Percentiles rank a stretch among this genome's conserved stretches.
These are phyloP conservation scores for Oreochromis spilurus DNA, from an alignment of 2,113 vertebrate species.

Conservation along the genomic window DNA sequence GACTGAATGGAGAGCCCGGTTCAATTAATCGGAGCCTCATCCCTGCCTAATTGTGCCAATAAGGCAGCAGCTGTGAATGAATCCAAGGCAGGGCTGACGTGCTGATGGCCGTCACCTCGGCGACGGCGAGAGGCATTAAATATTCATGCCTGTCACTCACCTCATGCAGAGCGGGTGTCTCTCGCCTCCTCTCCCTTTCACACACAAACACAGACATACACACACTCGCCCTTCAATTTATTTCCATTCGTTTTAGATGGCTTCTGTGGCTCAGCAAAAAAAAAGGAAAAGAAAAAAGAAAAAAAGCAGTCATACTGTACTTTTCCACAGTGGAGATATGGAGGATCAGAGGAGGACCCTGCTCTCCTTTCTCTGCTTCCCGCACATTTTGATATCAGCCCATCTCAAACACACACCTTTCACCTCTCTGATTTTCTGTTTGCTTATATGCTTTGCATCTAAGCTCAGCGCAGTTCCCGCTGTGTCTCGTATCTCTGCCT, in stretches of 20 bases:
- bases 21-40: conserved; percentile 48
- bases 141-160: conserved; percentile 72
- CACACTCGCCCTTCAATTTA: not conserved
- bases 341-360: not conserved
- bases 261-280: conserved; percentile 1
- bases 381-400: not conserved
- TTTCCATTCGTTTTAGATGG: conserved; percentile 23
- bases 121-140: conserved; percentile 58
- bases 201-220: not conserved
- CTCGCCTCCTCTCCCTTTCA: not conserved
- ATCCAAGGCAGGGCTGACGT: conserved; percentile 40
- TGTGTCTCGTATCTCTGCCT: not conserved
- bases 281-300: not conserved
- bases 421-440: not conserved
- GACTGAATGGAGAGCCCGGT: conserved; percentile 32
- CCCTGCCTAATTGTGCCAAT: conserved; percentile 65
- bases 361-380: not conserved
- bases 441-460: not conserved
- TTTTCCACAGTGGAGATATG: not conserved
- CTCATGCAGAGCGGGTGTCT: conserved; percentile 16
- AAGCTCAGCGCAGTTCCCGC: not conserved
- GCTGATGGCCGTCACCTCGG: conserved; percentile 58
- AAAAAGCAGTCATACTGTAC: conserved; percentile 6
- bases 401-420: not conserved
- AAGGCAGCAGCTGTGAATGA: conserved; percentile 56